phyloP scores from a whole-genome alignment of 2,797 vertebrate genomes.

The Mus spretus region DNA sequence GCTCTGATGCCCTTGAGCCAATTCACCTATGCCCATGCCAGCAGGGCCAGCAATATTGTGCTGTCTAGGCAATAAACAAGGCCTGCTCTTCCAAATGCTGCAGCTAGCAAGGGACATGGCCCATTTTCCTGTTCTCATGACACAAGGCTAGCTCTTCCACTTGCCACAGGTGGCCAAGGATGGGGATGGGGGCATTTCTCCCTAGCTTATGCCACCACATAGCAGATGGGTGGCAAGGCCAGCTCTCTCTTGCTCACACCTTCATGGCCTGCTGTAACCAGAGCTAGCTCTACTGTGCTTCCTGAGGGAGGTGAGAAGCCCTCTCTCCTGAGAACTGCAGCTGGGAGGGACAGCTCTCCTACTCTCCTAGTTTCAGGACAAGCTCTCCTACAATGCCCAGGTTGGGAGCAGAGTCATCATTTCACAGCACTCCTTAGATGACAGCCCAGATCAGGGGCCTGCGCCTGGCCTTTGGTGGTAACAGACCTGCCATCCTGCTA shows the following conservation, averaged over 20 bases:
- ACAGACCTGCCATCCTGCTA: neutral
- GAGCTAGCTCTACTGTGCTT: neutral
- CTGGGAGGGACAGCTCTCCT: neutral
- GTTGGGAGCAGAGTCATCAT: neutral
- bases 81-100: neutral
- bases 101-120: neutral
- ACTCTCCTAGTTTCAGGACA: neutral
- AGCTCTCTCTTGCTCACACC: neutral
- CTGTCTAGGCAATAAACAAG: neutral
- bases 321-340: neutral
- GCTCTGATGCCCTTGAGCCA: neutral
- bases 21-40: neutral
- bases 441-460: neutral
- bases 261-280: neutral
- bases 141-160: neutral
- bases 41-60: neutral
- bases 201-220: neutral
- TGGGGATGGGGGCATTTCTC: neutral
- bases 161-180: neutral
- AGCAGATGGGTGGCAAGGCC: neutral
- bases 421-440: neutral
- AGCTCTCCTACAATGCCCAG: neutral
- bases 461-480: neutral
- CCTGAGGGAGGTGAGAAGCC: neutral
- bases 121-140: neutral